Conservation (phyloP, 2,888 invertebrate species). For the Leptopilina myrica region DNA sequence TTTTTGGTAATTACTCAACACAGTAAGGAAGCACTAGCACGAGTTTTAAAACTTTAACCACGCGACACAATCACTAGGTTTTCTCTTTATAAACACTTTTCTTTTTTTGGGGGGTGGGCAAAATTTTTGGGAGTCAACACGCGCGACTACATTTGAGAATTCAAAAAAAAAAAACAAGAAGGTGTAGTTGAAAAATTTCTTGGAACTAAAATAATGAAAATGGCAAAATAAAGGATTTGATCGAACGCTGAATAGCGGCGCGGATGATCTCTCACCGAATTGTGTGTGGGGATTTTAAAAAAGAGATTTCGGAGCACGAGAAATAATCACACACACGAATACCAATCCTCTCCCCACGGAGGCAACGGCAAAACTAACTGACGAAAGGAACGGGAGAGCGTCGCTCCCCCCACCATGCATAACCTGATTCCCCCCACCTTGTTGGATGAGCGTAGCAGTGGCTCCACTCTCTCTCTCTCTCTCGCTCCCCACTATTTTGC, state of each 20-base stretch:
- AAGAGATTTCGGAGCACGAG: constrained; percentile 63
- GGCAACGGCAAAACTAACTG: constrained; percentile 58
- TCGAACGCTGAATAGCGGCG: constrained; percentile 24
- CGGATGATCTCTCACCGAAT: constrained; percentile 18
- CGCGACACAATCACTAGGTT: constrained; percentile 34
- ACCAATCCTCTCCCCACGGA: constrained; percentile 52
- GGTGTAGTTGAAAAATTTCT: not conserved
- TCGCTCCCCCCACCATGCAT: constrained; percentile 48
- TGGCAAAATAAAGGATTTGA: not conserved
- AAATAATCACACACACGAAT: constrained; percentile 42
- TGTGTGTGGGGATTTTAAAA: not conserved
- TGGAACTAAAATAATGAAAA: too few relatives aligned
- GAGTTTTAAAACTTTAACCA: not conserved
- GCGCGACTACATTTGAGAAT: not conserved
- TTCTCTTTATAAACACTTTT: constrained; percentile 8
- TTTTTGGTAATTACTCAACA: not conserved
- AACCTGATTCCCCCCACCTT: constrained; percentile 23
- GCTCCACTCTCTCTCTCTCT: constrained; percentile 50
- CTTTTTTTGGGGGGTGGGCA: too few relatives aligned
- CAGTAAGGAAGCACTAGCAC: constrained; percentile 30
- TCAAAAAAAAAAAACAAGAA: too few relatives aligned
- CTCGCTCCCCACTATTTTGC: constrained; percentile 56
- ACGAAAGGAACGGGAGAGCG: constrained; percentile 54
- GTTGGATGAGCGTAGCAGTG: constrained; percentile 29
- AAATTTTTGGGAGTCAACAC: not conserved